Base-by-base conservation (phyloP, 2,113 vertebrate genomes). In the Ptychochromis oligacanthus region DNA sequence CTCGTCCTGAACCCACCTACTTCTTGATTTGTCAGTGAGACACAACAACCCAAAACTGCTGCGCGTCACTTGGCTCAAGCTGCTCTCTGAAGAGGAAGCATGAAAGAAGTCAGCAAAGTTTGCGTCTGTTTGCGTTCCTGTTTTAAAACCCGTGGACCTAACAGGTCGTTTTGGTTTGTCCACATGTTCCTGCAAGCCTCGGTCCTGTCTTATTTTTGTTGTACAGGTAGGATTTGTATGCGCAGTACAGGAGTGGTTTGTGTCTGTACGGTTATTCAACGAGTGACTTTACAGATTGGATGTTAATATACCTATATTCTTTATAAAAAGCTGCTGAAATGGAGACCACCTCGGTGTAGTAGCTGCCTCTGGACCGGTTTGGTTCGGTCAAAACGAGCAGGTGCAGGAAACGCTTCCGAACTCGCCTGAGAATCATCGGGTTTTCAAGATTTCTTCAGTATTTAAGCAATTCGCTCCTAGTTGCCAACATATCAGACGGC, bases 141-240 rank as follows among this genome's bases (percentile, higher is more conserved):
- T 46, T 10, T 67, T 46, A 14, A 10, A 8, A 67, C 38, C 4
- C 1, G 0, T 46, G 14, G 64, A 67, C 26, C 36, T 0, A 1
- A 36, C 61, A 15, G 0, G 61, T 65, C 7, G 0, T 65, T 43
- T 43, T 40, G 0, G 5, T 22, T 11, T 0, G 8, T 18, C 14
- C 22, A 10, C 11, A 8, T 1, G 3, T 11, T 67, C 40, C 2
- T 67, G 0, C 22, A 46, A 2, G 1, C 8, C 0, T 0, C 0
- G 15, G 40, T 46, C 22, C 14, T 67, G 17, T 18, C 40, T 67
- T 67, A 14, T 46, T 31, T 31, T 31, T 31, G 28, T 31, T 67
- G 22, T 67, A 26, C 38, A 46, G 64, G 64, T 67, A 67, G 22
- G 40, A 67, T 46, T 65, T 31, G 28, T 2, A 31, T 4, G 28